Conservation (phyloP, 2,113 vertebrate species). For the Ancistrus triradiatus region DNA sequence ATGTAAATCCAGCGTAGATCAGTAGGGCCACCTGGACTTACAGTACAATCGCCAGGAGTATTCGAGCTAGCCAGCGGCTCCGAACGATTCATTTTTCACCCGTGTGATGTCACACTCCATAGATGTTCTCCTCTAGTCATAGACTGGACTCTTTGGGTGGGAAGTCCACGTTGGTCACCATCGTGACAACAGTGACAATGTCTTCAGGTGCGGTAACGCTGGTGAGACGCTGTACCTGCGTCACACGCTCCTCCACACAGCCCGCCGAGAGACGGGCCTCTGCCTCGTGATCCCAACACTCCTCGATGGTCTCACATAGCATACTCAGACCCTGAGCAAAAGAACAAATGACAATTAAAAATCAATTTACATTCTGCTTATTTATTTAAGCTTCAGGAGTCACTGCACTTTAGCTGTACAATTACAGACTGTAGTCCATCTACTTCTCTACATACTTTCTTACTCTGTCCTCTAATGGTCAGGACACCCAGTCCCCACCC, state of each 20-base stretch:
- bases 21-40: background rate
- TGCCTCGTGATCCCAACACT: conserved; percentile 98
- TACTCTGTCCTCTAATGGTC: no score
- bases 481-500: no score
- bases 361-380: no score
- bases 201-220: conserved; percentile 84
- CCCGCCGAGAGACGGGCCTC: conserved; percentile 93
- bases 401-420: no score
- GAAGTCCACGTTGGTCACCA: conserved; percentile 99
- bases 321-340: conserved; percentile 83
- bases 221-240: conserved; percentile 93
- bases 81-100: conserved; percentile 48
- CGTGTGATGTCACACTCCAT: conserved; percentile 45
- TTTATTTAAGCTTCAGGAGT: no score
- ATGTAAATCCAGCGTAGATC: conserved; percentile 12
- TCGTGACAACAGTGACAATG: conserved; percentile 97
- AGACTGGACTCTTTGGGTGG: conserved; percentile 98
- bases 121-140: conserved; percentile 67
- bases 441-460: no score
- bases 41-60: conserved; percentile 22
- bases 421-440: no score
- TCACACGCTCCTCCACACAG: conserved; percentile 92
- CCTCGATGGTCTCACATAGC: conserved; percentile 97
- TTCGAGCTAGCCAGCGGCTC: conserved; percentile 11
- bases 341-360: no score